phyloP scores from a whole-genome alignment of 1,140 invertebrate species.

The Drosophila littoralis region DNA sequence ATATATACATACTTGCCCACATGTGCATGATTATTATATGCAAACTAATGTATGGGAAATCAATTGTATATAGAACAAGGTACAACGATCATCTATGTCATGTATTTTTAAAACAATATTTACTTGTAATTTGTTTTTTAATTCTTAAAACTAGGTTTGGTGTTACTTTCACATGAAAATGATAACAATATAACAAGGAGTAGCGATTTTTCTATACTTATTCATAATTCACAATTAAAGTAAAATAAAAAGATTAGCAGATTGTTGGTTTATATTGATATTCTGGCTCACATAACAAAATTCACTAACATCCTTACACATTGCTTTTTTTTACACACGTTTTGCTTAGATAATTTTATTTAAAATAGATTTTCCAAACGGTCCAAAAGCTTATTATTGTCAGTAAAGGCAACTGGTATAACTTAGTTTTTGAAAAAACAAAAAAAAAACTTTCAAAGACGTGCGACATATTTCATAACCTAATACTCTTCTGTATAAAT shows the following conservation, averaged over 20 bases:
- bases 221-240: neutral
- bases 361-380: constrained; percentile 2
- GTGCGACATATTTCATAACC: neutral
- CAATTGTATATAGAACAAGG: too few relatives aligned
- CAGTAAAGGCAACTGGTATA: constrained; percentile 40
- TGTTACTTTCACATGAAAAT: neutral
- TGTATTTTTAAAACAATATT: neutral
- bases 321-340: neutral
- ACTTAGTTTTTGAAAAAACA: constrained; percentile 5
- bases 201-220: neutral
- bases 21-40: too few relatives aligned
- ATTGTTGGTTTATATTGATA: neutral
- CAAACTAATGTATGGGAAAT: too few relatives aligned
- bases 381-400: constrained; percentile 57
- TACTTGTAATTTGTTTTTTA: neutral
- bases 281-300: neutral
- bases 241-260: neutral
- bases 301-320: neutral
- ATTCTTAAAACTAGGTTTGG: constrained; percentile 4
- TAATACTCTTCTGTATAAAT: constrained; percentile 50
- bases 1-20: too few relatives aligned
- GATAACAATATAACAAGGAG: neutral
- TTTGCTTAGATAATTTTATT: neutral
- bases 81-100: too few relatives aligned
- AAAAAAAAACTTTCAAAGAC: neutral